phyloP scores from a whole-genome alignment of 2,113 vertebrate species.

The Elephantulus edwardii region DNA sequence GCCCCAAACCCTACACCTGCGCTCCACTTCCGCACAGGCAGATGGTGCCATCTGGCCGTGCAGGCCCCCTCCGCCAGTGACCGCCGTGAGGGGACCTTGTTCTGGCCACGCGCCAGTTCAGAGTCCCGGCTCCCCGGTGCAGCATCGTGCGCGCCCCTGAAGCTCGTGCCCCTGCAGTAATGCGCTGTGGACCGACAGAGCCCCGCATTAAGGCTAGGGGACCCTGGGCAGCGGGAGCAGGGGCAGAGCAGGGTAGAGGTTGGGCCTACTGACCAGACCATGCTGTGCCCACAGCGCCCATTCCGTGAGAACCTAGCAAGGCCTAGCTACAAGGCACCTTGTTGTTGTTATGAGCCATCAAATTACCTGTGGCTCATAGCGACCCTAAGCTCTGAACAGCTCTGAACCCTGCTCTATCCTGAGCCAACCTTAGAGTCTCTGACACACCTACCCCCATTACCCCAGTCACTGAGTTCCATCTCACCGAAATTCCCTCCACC shows the following conservation, averaged over 20 bases:
- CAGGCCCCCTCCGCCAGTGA: rapidly evolving
- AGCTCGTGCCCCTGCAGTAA: rapidly evolving
- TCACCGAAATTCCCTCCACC: no score
- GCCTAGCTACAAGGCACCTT: no score
- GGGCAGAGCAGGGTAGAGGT: no score
- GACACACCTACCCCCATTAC: no score
- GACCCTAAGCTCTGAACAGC: no score
- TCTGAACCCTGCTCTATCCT: no score
- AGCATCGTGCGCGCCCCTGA: neutral
- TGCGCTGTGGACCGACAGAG: rapidly evolving
- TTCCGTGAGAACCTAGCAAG: no score
- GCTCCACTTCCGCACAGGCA: neutral
- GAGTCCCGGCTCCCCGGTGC: rapidly evolving
- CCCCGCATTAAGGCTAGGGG: rapidly evolving
- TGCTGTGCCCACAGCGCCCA: neutral
- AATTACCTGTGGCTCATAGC: no score
- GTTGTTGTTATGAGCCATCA: no score
- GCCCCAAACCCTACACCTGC: constrained; percentile 11
- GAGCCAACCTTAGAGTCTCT: no score
- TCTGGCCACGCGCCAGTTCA: rapidly evolving
- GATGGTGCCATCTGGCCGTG: neutral
- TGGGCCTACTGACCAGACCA: rapidly evolving
- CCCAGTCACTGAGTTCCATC: no score
- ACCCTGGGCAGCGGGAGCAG: rapidly evolving
- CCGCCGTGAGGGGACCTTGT: neutral